These are phyloP conservation scores for Neolamprologus falcicula DNA, from an alignment of 2,113 vertebrate species.

Conservation along the genomic window DNA sequence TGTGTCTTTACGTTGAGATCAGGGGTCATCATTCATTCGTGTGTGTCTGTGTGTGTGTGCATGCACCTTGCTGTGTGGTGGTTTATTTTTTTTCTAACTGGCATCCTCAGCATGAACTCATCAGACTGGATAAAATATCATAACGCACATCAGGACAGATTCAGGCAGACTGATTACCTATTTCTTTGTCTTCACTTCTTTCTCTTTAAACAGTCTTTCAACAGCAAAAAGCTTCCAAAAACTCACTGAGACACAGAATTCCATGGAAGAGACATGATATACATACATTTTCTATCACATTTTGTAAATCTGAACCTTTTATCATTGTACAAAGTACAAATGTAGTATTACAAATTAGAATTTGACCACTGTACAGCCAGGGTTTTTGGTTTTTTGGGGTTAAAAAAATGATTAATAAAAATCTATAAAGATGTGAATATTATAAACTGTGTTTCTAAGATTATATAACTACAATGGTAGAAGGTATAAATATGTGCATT, in stretches of 20 bases:
- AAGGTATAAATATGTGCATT: constrained; percentile 13
- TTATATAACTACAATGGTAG: background rate
- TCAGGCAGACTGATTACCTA: background rate
- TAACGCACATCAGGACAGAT: constrained; percentile 27
- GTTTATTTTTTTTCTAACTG: background rate
- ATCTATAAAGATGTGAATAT: background rate
- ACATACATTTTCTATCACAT: constrained; percentile 62
- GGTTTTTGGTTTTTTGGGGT: background rate
- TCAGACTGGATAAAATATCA: constrained; percentile 6
- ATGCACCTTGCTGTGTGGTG: background rate
- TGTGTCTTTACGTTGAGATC: background rate
- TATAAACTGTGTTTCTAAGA: background rate
- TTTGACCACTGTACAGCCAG: constrained; percentile 42
- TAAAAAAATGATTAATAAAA: background rate
- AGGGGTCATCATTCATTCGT: background rate
- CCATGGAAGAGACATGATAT: constrained; percentile 27
- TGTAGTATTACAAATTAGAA: constrained; percentile 41
- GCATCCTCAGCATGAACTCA: constrained; percentile 20
- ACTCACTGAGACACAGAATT: constrained; percentile 23
- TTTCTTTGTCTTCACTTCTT: constrained; percentile 4
- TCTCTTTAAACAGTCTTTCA: constrained; percentile 5
- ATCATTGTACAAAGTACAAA: constrained; percentile 56
- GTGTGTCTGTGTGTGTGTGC: background rate
- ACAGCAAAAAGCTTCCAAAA: constrained; percentile 60
- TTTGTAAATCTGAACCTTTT: constrained; percentile 54